phyloP scores from a whole-genome alignment of 2,113 vertebrate species.

The Pygoscelis adeliae region DNA sequence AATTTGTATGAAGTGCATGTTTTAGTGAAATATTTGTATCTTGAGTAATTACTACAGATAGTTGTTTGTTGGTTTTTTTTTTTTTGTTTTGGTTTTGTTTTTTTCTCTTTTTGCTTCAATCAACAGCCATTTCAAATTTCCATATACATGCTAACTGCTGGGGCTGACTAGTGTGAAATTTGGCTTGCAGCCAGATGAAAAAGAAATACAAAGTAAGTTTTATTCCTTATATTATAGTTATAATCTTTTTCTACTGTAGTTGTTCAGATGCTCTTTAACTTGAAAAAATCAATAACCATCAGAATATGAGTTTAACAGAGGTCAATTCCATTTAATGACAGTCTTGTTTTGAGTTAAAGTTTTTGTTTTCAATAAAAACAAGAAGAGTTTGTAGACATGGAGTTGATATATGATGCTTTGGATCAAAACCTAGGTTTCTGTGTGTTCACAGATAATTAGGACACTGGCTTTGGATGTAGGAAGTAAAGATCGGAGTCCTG shows the following conservation, averaged over 20 bases:
- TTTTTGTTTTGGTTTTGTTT: fast-evolving
- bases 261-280: constrained; percentile 30
- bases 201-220: constrained; percentile 54
- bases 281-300: background rate
- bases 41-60: background rate
- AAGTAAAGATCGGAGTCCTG: background rate
- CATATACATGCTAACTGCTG: constrained; percentile 12
- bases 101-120: background rate
- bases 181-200: constrained; percentile 43
- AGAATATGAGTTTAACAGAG: background rate
- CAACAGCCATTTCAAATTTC: constrained; percentile 50
- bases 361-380: background rate
- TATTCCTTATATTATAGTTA: constrained; percentile 48
- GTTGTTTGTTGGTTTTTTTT: background rate
- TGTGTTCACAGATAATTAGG: background rate
- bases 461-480: background rate
- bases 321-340: background rate
- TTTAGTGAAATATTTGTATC: background rate
- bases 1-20: background rate
- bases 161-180: constrained; percentile 57
- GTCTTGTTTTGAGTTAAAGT: background rate
- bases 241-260: constrained; percentile 15
- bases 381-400: background rate
- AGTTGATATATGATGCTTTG: background rate
- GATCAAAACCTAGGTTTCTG: background rate